Conservation (phyloP, 2,797 vertebrate genomes). For the Remorina albescens region DNA sequence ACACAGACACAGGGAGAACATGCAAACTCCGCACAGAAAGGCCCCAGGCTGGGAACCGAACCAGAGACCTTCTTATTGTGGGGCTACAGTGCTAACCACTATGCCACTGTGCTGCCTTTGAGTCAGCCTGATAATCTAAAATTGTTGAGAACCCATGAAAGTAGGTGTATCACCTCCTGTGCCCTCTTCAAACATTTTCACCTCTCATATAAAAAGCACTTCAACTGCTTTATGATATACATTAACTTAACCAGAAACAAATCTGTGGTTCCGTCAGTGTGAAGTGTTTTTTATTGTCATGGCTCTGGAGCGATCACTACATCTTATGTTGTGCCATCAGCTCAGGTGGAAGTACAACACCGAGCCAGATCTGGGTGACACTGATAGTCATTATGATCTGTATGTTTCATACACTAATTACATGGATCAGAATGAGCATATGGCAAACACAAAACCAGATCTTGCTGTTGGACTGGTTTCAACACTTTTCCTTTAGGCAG, state of each 20-base stretch:
- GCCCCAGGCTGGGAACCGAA: too few relatives aligned
- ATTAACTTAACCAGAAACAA: neutral
- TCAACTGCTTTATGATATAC: too few relatives aligned
- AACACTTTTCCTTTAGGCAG: neutral
- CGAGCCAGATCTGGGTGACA: neutral
- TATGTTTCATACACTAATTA: neutral
- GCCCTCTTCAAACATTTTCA: constrained; percentile 10
- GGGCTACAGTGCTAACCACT: too few relatives aligned
- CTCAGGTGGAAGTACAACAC: neutral
- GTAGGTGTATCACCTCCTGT: constrained; percentile 21
- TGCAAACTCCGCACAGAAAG: too few relatives aligned
- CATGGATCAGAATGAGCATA: neutral
- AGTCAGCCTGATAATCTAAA: constrained; percentile 49
- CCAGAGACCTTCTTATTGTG: too few relatives aligned
- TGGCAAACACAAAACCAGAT: neutral
- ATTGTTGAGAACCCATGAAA: constrained; percentile 26
- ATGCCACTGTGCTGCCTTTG: too few relatives aligned
- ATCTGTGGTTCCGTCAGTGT: neutral
- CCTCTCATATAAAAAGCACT: constrained; percentile 1
- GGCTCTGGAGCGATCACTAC: neutral
- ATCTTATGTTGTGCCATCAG: constrained; percentile 5
- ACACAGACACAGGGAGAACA: too few relatives aligned
- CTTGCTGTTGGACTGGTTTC: neutral
- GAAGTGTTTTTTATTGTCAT: neutral
- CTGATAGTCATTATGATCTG: neutral